Conservation (phyloP, 2,113 vertebrate species). For the Thunnus maccoyii region DNA sequence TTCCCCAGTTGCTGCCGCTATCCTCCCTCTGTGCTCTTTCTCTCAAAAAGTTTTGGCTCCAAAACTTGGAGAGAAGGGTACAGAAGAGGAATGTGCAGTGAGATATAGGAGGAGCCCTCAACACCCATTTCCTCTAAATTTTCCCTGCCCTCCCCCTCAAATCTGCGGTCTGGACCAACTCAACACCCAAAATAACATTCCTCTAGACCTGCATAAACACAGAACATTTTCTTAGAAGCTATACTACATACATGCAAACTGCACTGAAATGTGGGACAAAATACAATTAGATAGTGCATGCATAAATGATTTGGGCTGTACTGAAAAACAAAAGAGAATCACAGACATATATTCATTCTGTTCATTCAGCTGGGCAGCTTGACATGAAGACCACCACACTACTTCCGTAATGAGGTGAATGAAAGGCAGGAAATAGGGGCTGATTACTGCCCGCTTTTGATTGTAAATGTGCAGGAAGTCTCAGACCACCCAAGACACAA, state of each 20-base stretch:
- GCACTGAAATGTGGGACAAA: not conserved
- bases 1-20: not conserved
- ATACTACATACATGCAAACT: not conserved
- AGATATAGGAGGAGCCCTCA: slow-evolving; percentile 74
- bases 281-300: not conserved
- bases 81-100: slow-evolving; percentile 74
- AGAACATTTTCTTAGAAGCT: slow-evolving; percentile 22
- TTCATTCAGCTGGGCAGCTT: slow-evolving; percentile 10
- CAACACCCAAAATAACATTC: slow-evolving; percentile 62
- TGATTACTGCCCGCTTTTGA: slow-evolving; percentile 46
- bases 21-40: slow-evolving; percentile 28
- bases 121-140: slow-evolving; percentile 80
- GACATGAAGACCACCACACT: slow-evolving; percentile 7
- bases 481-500: slow-evolving; percentile 62
- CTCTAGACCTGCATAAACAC: slow-evolving; percentile 37
- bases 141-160: slow-evolving; percentile 69
- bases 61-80: slow-evolving; percentile 39
- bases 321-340: not conserved
- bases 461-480: slow-evolving; percentile 45
- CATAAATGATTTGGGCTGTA: not conserved
- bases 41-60: slow-evolving; percentile 30
- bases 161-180: slow-evolving; percentile 57
- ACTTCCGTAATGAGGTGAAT: slow-evolving; percentile 1
- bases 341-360: not conserved
- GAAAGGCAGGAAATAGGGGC: slow-evolving; percentile 60